Evolutionary conservation across 2,113 vertebrate species (phyloP).

Genomic region (Lampris incognitus): DNA sequence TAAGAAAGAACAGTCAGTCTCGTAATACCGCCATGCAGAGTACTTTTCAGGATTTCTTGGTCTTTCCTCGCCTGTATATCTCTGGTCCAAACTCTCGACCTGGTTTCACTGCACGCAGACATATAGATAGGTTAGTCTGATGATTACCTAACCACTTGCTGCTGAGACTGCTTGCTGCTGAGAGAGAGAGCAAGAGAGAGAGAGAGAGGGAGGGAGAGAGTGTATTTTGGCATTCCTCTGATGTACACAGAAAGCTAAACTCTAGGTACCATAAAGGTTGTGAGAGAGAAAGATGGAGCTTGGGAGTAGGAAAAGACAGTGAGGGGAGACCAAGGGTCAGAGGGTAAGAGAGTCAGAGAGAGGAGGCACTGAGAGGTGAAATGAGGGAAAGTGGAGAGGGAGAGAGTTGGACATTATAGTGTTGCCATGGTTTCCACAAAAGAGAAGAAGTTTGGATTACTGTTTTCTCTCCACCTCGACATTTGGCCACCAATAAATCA

Average conservation of each 20-base stretch:
- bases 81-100: too few relatives aligned
- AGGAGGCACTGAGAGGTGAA: neutral
- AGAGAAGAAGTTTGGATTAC: conserved; percentile 27
- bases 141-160: too few relatives aligned
- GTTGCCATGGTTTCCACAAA: neutral
- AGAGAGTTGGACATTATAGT: neutral
- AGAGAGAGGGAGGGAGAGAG: conserved; percentile 23
- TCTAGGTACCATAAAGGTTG: too few relatives aligned
- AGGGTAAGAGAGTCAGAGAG: neutral
- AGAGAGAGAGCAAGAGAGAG: conserved; percentile 18
- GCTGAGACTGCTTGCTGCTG: neutral
- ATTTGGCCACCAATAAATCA: conserved; percentile 41
- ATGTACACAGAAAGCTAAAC: too few relatives aligned
- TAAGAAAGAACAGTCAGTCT: too few relatives aligned
- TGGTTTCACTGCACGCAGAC: too few relatives aligned
- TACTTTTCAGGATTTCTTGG: too few relatives aligned
- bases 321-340: neutral
- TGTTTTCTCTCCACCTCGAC: conserved; percentile 26
- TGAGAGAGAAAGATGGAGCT: neutral
- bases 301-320: neutral
- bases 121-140: too few relatives aligned
- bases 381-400: neutral
- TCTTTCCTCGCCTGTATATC: too few relatives aligned
- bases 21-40: too few relatives aligned
- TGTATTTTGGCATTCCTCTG: too few relatives aligned